phyloP scores from a whole-genome alignment of 2,888 invertebrate genomes.

The Meandrusa payeni region DNA sequence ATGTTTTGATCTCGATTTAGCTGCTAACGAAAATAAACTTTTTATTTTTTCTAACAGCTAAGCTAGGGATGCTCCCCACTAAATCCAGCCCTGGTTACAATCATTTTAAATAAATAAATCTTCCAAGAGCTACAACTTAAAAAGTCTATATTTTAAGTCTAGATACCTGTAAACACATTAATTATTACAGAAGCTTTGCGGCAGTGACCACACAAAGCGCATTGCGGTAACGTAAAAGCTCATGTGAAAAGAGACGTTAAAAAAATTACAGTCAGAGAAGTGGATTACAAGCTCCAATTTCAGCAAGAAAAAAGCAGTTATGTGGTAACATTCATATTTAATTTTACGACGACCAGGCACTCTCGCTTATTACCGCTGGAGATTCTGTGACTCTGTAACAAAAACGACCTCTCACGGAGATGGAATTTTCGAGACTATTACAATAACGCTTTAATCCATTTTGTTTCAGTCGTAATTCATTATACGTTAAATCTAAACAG shows the following conservation, averaged over 20 bases:
- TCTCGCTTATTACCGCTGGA: slow-evolving; percentile 34
- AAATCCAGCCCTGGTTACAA: too few relatives aligned
- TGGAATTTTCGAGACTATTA: slow-evolving; percentile 18
- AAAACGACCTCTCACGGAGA: slow-evolving; percentile 16
- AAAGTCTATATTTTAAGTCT: too few relatives aligned
- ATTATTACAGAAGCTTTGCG: too few relatives aligned
- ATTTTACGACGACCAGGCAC: slow-evolving; percentile 26
- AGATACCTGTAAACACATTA: too few relatives aligned
- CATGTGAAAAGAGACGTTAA: slow-evolving; percentile 10
- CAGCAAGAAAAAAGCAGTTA: slow-evolving; percentile 23
- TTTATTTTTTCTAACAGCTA: too few relatives aligned
- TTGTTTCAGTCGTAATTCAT: slow-evolving; percentile 9
- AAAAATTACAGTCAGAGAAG: slow-evolving; percentile 18
- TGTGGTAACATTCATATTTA: slow-evolving; percentile 27
- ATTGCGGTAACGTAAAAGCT: slow-evolving; percentile 10
- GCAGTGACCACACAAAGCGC: slow-evolving; percentile 9
- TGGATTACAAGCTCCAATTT: slow-evolving; percentile 24
- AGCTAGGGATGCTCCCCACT: too few relatives aligned
- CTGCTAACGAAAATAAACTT: too few relatives aligned
- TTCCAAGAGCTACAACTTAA: too few relatives aligned
- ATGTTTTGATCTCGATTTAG: slow-evolving; percentile 1
- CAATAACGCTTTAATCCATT: slow-evolving; percentile 17
- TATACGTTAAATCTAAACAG: background rate
- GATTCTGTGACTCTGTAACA: slow-evolving; percentile 25
- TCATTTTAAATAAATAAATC: too few relatives aligned